Evolutionary conservation across 2,888 invertebrate genomes (phyloP), one percentile per base, ranked within the genome.

Genomic region (Camptogramma bilineatum): DNA sequence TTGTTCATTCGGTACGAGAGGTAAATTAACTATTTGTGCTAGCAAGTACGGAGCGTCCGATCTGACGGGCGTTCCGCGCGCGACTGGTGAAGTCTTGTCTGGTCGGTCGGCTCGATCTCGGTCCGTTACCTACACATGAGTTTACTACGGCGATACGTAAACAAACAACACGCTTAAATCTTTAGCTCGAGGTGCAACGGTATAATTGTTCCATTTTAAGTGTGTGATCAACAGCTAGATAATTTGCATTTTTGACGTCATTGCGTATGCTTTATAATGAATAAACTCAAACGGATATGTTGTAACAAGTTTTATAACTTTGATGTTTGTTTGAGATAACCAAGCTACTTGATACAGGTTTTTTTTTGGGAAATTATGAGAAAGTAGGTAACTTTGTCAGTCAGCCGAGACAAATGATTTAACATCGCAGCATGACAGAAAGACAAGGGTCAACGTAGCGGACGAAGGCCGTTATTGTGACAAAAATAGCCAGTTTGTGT

Each of bases 111-210:
- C 62, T 59, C 69, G 69, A 66, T 79, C 77, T 78, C 86, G 83
- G 79, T 74, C 88, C 88, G 87, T 87, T 88, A 87, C 82, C 81
- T 86, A 86, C 89, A 86, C 88, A 85, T 84, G 84, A 80, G 80
- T 84, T 77, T 90, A 90, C 87, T 89, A 91, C 87, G 80, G 72
- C 80, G 79, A 82, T 86, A 87, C 79, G 89, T 91, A 91, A 91
- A 91, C 87, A 91, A 91, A 91, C 90, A 88, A 86, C 79, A 78
- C 77, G 75, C 74, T 75, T 71, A 73, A 74, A 74, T 74, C 72
- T 73, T 69, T 73, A 64, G 70, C 61, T 57, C 48, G 56, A 74
- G 71, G 73, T 71, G 73, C 72, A 73, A 70, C 76, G 70, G 65
- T 73, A 67, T 63, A 54, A 68, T 65, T 66, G 73, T 74, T 69